Evolutionary conservation across 2,797 vertebrate genomes (phyloP), one percentile per base, ranked within the genome.

Genomic region (Hipposideros larvatus): DNA sequence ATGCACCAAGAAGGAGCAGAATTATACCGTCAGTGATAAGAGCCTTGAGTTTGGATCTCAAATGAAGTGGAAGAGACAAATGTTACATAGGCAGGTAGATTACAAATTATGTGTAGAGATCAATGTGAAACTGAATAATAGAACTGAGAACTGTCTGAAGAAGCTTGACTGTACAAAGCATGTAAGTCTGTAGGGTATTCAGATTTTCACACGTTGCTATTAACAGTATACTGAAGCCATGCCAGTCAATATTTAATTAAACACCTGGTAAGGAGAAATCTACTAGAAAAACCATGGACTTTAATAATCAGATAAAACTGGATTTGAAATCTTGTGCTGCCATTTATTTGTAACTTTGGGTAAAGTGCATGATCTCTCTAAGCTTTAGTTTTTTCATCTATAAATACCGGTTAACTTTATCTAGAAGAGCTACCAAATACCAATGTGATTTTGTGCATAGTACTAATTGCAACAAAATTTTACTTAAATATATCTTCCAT

Each of bases 301-400:
- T 75, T n/a, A 61, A 74, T 5, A 77, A 24, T 55, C 41, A 71
- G 2, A 43, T 31, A 46, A 94, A 82, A 63, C 21, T 70, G 34
- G 26, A 74, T 70, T 80, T 73, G 22, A 87, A 74, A 61, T 51
- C 41, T 84, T 86, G 43, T 61, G 18, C 46, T 87, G 65, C 41
- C 75, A 68, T 46, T 66, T 48, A 63, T 68, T 61, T 87, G 34
- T 15, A 87, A 82, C 46, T 88, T 83, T 90, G 55, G 18, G 55
- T 82, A 90, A 95, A 34, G 1, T 13, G 19, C 48, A 28, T 43
- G 31, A 14, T 31, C 26, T 79, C 26, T 84, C 46, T 31, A 53
- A 68, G 8, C n/a, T 79, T 66, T 59, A 74, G 28, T 55, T 94
- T 80, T n/a, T 71, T 84, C 68, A 93, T n/a, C 53, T 55, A 37